Evolutionary conservation across 2,797 vertebrate species (phyloP), one percentile per base, ranked within the genome.

Genomic region (Pipistrellus pipistrellus): DNA sequence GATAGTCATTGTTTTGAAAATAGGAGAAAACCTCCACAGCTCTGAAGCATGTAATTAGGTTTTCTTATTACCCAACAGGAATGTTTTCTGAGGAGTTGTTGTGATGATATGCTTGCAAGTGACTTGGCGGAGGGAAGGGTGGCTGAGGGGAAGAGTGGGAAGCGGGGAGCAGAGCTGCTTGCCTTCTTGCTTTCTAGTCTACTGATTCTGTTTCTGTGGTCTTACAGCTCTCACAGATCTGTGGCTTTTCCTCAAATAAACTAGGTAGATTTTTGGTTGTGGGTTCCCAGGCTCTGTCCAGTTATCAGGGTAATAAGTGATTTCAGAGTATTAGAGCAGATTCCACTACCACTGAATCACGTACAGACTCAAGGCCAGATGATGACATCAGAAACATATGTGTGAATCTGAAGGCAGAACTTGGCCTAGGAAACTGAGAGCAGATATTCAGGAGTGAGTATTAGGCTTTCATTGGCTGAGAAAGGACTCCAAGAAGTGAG

Each of bases 321-420:
- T 93, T 93, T 94, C 92, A 94, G 95, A 95, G 90, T 76, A 94
- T 89, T 76, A 95, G 78, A 72, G 35, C 48, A 69, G 95, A 97
- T 97, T 97, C 96, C 96, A 92, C 90, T 32, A 59, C 64, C 66
- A 21, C 66, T 95, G 95, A 95, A 66, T 97, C 96, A 96, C 86
- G 73, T 27, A 30, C 17, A 86, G 85, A 88, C 75, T 77, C 85
- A 48, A 84, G 55, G 91, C 96, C 97, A 97, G 90, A 84, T 18
- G 75, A 95, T 96, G 95, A 95, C 94, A 92, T 95, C 96, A 97
- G 96, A 93, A 91, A 95, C 95, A 95, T 95, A 93, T 97, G 97
- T 94, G 88, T 38, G 92, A 35, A 10, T 88, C 77, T 92, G 66
- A 88, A 97, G 75, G 75, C 89, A 93, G 53, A 82, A n/a, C 77